Conservation (phyloP, 1,140 invertebrate genomes). For the Mactra quadrangularis region DNA sequence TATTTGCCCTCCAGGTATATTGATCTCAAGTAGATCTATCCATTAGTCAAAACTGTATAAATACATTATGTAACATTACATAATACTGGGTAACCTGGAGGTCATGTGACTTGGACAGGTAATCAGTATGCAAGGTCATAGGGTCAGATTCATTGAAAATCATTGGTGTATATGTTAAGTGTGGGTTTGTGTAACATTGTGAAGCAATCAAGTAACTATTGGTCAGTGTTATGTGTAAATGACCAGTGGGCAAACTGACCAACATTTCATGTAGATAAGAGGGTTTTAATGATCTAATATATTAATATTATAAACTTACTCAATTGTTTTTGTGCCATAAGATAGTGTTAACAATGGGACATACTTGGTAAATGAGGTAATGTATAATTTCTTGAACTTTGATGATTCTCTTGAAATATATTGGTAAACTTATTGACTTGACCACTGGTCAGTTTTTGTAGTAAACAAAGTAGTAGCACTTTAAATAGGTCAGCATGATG, state of each 20-base stretch:
- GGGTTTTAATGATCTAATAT: slow-evolving; percentile 35
- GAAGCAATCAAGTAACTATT: slow-evolving; percentile 48
- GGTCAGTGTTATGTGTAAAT: slow-evolving; percentile 56
- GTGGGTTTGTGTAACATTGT: slow-evolving; percentile 55
- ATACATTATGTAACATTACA: slow-evolving; percentile 56
- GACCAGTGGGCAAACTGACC: slow-evolving; percentile 45
- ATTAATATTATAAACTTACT: slow-evolving; percentile 12
- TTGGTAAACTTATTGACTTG: not conserved
- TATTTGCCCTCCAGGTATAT: slow-evolving; percentile 22
- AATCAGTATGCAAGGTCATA: slow-evolving; percentile 56
- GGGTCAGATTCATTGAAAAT: slow-evolving; percentile 58
- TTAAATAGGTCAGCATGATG: too few relatives aligned
- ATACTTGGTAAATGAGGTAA: slow-evolving; percentile 14
- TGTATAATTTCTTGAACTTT: slow-evolving; percentile 15
- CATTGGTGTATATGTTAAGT: slow-evolving; percentile 51
- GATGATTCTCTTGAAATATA: not conserved
- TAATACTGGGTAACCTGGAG: slow-evolving; percentile 34
- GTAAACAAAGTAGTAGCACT: slow-evolving; percentile 20
- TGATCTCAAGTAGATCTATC: slow-evolving; percentile 10
- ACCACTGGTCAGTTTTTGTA: not conserved
- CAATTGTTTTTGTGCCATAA: not conserved
- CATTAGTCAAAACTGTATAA: slow-evolving; percentile 49
- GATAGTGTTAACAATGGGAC: slow-evolving; percentile 26
- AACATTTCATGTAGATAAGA: slow-evolving; percentile 46
- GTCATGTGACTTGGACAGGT: slow-evolving; percentile 47